Evolutionary conservation across 2,888 invertebrate species (phyloP).

Genomic region (Mycalesis mineus): DNA sequence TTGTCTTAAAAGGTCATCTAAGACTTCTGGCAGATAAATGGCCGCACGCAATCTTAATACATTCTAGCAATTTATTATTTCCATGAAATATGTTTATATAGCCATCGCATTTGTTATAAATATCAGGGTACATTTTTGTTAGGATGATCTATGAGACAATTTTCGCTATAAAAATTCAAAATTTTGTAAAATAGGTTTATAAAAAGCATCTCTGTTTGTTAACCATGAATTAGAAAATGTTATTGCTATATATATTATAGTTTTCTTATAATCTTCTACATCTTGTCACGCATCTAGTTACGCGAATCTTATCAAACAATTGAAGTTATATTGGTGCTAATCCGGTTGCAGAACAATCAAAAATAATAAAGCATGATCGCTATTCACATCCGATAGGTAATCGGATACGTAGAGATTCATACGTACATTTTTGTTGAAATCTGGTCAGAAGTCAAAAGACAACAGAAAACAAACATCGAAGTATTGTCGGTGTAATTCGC

Average conservation of each 20-base stretch:
- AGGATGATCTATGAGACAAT: too few relatives aligned
- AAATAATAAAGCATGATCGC: too few relatives aligned
- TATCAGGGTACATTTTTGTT: too few relatives aligned
- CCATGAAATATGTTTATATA: neutral
- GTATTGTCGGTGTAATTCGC: too few relatives aligned
- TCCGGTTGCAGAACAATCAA: neutral
- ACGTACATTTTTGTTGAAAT: too few relatives aligned
- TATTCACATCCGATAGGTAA: too few relatives aligned
- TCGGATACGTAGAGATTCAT: too few relatives aligned
- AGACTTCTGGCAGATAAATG: neutral
- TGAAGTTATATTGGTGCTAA: neutral
- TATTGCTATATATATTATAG: neutral
- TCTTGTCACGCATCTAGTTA: neutral
- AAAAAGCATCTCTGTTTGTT: neutral
- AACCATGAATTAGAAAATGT: neutral
- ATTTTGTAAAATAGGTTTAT: neutral
- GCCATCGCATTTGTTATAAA: neutral
- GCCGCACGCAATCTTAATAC: neutral
- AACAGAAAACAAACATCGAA: too few relatives aligned
- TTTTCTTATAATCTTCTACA: neutral
- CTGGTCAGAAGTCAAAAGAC: too few relatives aligned
- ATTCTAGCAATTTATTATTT: neutral
- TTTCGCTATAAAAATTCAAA: too few relatives aligned
- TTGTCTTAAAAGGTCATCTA: neutral
- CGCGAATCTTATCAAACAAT: neutral